Conservation (phyloP, 2,113 vertebrate genomes). For the Oreochromis niloticus region DNA sequence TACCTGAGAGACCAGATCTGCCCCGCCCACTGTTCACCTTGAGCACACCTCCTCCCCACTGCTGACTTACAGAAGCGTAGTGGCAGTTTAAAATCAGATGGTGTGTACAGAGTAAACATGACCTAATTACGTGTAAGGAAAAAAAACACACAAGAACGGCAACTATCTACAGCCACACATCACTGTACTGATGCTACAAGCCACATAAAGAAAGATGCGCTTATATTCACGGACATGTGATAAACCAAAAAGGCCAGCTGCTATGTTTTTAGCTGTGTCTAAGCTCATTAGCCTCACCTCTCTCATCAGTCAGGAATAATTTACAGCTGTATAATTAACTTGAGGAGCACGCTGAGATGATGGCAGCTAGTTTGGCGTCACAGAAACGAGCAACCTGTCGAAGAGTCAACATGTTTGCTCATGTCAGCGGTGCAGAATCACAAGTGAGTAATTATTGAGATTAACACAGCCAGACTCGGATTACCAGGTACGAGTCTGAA, state of each 20-base stretch:
- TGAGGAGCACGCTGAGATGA: neutral
- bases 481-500: neutral
- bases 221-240: neutral
- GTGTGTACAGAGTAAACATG: constrained; percentile 39
- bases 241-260: neutral
- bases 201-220: neutral
- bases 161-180: neutral
- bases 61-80: neutral
- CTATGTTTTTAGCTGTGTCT: neutral
- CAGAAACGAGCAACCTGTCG: neutral
- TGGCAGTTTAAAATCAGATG: neutral
- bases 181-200: neutral
- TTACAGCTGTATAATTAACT: neutral
- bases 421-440: neutral
- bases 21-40: constrained; percentile 39
- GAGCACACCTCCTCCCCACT: neutral
- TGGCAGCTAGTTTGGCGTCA: neutral
- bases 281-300: neutral
- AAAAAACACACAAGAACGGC: neutral
- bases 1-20: neutral
- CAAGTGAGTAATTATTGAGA: neutral
- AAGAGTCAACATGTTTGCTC: neutral
- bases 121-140: neutral
- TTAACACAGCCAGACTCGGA: neutral
- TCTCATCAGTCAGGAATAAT: neutral